phyloP scores from a whole-genome alignment of 23 tunicate species.

The Styela clava region DNA sequence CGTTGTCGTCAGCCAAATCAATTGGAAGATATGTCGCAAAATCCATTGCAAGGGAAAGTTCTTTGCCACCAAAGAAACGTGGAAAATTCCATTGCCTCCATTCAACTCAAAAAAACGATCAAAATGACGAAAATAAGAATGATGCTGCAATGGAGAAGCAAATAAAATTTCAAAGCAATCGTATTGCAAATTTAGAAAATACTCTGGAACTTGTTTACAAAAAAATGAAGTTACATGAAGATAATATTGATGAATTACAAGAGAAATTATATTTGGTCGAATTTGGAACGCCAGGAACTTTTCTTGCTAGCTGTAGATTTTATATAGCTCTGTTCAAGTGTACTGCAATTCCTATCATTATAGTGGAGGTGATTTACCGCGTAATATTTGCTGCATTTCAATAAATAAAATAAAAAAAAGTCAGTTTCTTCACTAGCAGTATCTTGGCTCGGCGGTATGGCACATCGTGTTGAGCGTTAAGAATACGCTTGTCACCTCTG shows the following conservation, averaged over 20 bases:
- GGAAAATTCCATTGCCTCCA: not conserved
- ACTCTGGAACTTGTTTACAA: conserved; percentile 42
- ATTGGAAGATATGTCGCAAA: not conserved
- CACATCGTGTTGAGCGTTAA: no score
- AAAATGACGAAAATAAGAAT: not conserved
- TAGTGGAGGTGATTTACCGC: conserved; percentile 52
- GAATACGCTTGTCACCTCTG: no score
- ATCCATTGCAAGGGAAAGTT: not conserved
- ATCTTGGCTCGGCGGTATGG: no score
- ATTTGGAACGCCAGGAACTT: conserved; percentile 81
- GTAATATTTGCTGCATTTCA: conserved; percentile 10
- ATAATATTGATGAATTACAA: conserved; percentile 88
- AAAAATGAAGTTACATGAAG: conserved; percentile 73
- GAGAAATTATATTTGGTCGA: conserved; percentile 61
- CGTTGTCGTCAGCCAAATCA: not conserved
- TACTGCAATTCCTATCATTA: conserved; percentile 50
- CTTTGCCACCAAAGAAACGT: not conserved
- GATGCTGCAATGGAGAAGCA: not conserved
- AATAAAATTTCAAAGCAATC: not conserved
- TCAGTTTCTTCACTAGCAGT: no score
- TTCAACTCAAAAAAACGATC: not conserved
- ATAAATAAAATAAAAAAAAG: no score
- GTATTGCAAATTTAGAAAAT: conserved; percentile 45
- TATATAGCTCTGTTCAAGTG: conserved; percentile 57
- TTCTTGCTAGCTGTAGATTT: conserved; percentile 38